Base-by-base conservation (phyloP, 1,140 invertebrate species). In the Drosophila ironensis region DNA sequence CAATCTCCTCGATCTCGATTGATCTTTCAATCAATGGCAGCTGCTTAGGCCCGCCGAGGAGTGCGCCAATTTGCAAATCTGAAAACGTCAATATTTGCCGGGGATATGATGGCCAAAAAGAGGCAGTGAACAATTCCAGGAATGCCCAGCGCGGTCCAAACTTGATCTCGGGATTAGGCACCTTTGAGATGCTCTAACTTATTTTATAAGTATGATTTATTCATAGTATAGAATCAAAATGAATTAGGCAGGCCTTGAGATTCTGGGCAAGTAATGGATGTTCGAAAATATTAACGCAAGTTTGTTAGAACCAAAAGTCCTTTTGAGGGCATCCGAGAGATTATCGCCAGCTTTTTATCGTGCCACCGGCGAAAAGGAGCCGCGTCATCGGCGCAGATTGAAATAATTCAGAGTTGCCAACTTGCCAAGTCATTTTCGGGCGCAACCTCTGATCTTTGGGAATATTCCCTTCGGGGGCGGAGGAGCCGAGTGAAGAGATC, bases 281-380 rank as follows among this genome's bases (percentile, higher is more conserved):
- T n/a, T n/a, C n/a, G n/a, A n/a, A n/a, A n/a, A n/a, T n/a, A n/a
- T n/a, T n/a, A n/a, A n/a, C n/a, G n/a, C n/a, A n/a, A n/a, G n/a
- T 6, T 33, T 11, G 28, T 33, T 4, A 4, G 28, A 22, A 22
- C n/a, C 25, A 7, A 7, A 27, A 2, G 4, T 12, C 17, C 24
- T 6, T 1, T 4, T 28, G 14, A 37, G 30, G 30, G 25, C 9
- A 57, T 35, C 56, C 12, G 19, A 48, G 22, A 67, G 40, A 25
- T 81, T 81, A 81, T 81, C 77, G 68, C 59, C 69, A 73, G 69
- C 78, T 82, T 84, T 82, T 78, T 78, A 84, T 86, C 80, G 45
- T 44, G 53, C 33, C 30, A 25, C 16, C 28, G 22, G 41, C 50
- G 47, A 28, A 86, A 86, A 74, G 69, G 28, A 80, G 80, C 78